Base-by-base conservation (phyloP, 2,113 vertebrate genomes). In the Pampusana beccarii region DNA sequence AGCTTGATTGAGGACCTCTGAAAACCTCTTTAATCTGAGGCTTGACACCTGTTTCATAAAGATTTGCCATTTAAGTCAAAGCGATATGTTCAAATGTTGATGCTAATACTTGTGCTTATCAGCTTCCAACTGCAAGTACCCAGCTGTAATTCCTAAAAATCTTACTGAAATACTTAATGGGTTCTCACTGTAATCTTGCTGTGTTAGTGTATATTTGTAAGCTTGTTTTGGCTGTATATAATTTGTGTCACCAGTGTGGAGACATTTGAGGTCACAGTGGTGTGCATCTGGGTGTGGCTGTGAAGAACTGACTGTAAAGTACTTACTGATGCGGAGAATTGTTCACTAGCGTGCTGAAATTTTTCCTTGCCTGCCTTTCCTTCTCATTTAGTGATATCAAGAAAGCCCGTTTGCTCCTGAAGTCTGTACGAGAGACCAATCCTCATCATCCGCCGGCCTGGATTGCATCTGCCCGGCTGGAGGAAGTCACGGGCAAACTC, bases 401-500 rank as follows among this genome's bases (percentile, higher is more conserved):
- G 96, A 99, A 99, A 95, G 99, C 99, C 7, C 98, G 99, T 42
- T 98, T 99, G 78, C 98, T 99, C 13, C 97, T 99, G 85, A 99
- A 99, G 82, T 99, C 99, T 4, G 99, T 99, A 69, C 98, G 99
- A 60, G 99, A 99, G 97, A 99, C 99, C 11, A 99, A 99, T 81
- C 99, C 99, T 28, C 99, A 99, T 73, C 99, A 99, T 67, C 99
- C 99, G 0, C 99, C 99, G 40, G 99, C 99, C 48, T 99, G 99
- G 99, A 99, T 99, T 53, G 99, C 99, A 0, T 99, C 99, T 21
- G 99, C 99, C 48, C 99, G 99, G 64, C 96, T 99, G 95, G 99
- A 99, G 79, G 99, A 99, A 90, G 99, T 99, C 94, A 99, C 99
- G 0, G 99, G 99, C 38, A 99, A 99, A 71, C 98, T 99, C 62